Conservation (phyloP, 2,797 vertebrate genomes). For the Champsocephalus gunnari region DNA sequence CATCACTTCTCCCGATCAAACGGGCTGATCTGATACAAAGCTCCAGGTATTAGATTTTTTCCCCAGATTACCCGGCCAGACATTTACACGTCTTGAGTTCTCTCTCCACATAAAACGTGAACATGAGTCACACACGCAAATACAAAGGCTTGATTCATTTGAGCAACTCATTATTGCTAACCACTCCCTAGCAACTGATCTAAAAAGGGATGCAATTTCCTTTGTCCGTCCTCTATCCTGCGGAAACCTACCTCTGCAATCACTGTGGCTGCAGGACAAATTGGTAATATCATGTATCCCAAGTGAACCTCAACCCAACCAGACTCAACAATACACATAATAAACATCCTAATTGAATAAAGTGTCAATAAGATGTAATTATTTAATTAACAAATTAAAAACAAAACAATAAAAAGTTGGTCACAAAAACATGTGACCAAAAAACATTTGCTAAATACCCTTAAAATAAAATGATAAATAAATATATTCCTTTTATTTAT, state of each 20-base stretch:
- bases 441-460: neutral
- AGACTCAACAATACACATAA: neutral
- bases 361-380: neutral
- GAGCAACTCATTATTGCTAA: slow-evolving; percentile 32
- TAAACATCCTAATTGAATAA: neutral
- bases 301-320: neutral
- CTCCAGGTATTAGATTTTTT: neutral
- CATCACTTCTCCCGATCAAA: neutral
- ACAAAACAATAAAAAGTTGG: too few relatives aligned
- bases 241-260: slow-evolving; percentile 19
- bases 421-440: neutral
- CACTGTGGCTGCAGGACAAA: neutral
- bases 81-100: neutral
- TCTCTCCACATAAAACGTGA: slow-evolving; percentile 2
- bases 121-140: slow-evolving; percentile 36
- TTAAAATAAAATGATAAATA: slow-evolving; percentile 15
- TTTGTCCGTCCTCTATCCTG: slow-evolving; percentile 43
- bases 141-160: slow-evolving; percentile 41
- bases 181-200: slow-evolving; percentile 57
- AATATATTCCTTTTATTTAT: slow-evolving; percentile 3
- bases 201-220: slow-evolving; percentile 43
- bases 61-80: neutral
- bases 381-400: neutral
- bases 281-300: neutral
- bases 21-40: neutral